A percentile compares a stretch with the other conserved stretches of the same genome.
phyloP scores from a whole-genome alignment of 2,797 vertebrate species.

The Bufotes viridis region DNA sequence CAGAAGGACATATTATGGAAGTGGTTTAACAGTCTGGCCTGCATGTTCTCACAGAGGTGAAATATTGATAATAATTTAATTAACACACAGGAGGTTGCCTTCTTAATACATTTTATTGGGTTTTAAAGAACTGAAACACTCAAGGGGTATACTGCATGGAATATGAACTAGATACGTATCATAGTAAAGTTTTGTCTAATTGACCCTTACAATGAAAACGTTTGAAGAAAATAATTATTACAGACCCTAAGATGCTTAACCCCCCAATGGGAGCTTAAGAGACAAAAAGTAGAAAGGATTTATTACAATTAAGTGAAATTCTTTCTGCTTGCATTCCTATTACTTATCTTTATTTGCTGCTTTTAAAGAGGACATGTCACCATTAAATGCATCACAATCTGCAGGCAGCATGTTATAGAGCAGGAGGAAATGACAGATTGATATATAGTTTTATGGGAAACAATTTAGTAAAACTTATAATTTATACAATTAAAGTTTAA shows the following conservation, averaged over 20 bases:
- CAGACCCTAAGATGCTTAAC: not conserved
- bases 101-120: slow-evolving; percentile 51
- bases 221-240: not conserved
- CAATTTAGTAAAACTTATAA: too few relatives aligned
- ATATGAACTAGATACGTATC: slow-evolving; percentile 19
- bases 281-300: not conserved
- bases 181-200: not conserved
- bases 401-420: too few relatives aligned
- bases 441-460: too few relatives aligned
- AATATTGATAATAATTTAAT: slow-evolving; percentile 57
- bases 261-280: not conserved
- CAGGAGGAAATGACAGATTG: too few relatives aligned
- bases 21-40: slow-evolving; percentile 26
- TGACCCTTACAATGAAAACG: not conserved
- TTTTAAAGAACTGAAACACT: slow-evolving; percentile 43
- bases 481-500: too few relatives aligned
- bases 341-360: not conserved
- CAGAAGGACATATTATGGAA: slow-evolving; percentile 10
- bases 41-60: slow-evolving; percentile 33
- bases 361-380: too few relatives aligned
- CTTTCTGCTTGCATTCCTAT: not conserved
- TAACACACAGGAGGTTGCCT: slow-evolving; percentile 49
- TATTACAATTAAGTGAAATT: not conserved
- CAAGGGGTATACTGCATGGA: slow-evolving; percentile 14
- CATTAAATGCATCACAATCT: too few relatives aligned